Base-by-base conservation (phyloP, 2,113 vertebrate species). In the Phylloscopus whistleri region DNA sequence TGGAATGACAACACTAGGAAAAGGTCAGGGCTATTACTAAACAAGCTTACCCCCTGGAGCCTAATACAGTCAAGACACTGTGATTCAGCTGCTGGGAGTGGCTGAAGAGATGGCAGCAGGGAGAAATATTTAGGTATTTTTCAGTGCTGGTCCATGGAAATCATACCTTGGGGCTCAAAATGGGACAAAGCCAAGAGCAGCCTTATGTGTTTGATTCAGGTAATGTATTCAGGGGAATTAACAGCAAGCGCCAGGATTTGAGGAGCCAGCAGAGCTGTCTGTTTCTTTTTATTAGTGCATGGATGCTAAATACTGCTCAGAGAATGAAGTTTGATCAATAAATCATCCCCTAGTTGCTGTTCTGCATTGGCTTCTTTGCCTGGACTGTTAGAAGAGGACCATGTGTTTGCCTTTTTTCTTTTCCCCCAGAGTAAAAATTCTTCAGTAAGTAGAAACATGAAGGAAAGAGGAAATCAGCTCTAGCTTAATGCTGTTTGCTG, bases 11-110 rank as follows among this genome's bases (percentile, higher is more conserved):
- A 96, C 90, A 92, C 92, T 67, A 95, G 88, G 95, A 96, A 97
- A 97, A 97, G 95, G 94, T 97, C 97, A 97, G 95, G 95, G 89
- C 92, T 97, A 97, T 97, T 97, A 97, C 96, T 94, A 93, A 97
- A 97, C 93, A 96, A 91, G 94, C 96, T 94, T 94, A 90, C 51
- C 87, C 96, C 97, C 95, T 91, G 84, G 93, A 97, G 96, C 94
- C 93, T 92, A 95, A 90, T 95, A 92, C 92, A 97, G 96, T 96
- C 96, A 97, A 97, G 96, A 97, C 93, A 96, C 95, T 94, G 91
- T 79, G 95, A 88, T 97, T 96, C 94, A 88, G 3, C 93, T 97
- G 73, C 92, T 91, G 82, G 94, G 96, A 95, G 94, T 95, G 90
- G 89, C 84, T 96, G 87, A 33, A 84, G 94, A 95, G 63, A 95